phyloP scores from a whole-genome alignment of 2,113 vertebrate species.

The Myiagra hebetior region DNA sequence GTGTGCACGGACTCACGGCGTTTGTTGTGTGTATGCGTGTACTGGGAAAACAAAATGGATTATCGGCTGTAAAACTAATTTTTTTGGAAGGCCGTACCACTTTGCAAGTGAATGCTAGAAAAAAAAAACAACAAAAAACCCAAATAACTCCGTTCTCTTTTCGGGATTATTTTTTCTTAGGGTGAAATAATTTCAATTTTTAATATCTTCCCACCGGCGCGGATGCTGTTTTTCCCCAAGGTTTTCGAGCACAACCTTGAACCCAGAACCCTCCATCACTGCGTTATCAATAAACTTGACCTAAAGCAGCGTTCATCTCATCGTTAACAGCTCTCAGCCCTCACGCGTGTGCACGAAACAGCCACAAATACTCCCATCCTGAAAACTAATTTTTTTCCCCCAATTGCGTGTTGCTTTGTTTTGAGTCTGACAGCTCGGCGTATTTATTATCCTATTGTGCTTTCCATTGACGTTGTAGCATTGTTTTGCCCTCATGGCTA shows the following conservation, averaged over 20 bases:
- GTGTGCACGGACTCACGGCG: not conserved
- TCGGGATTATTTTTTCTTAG: not conserved
- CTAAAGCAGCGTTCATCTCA: not conserved
- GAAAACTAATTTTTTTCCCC: not conserved
- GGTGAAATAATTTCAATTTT: not conserved
- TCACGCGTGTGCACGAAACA: not conserved
- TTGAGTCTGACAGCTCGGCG: constrained; percentile 44
- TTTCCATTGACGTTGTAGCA: constrained; percentile 48
- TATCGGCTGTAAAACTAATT: not conserved
- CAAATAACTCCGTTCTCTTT: not conserved
- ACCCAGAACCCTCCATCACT: not conserved
- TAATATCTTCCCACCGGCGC: not conserved
- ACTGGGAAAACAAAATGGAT: not conserved
- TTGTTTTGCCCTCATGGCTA: constrained; percentile 56
- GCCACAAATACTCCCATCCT: not conserved
- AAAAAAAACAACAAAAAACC: not conserved
- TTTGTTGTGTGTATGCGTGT: not conserved
- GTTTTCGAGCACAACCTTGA: not conserved
- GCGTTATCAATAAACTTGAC: constrained; percentile 49
- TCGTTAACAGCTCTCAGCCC: not conserved
- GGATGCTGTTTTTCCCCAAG: not conserved
- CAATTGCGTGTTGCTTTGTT: constrained; percentile 14
- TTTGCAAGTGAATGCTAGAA: not conserved
- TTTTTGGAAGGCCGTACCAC: not conserved
- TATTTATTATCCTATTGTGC: constrained; percentile 65